Conservation (phyloP, 92 coral and sea anemone species). For the Chrysogorgia sp. region DNA sequence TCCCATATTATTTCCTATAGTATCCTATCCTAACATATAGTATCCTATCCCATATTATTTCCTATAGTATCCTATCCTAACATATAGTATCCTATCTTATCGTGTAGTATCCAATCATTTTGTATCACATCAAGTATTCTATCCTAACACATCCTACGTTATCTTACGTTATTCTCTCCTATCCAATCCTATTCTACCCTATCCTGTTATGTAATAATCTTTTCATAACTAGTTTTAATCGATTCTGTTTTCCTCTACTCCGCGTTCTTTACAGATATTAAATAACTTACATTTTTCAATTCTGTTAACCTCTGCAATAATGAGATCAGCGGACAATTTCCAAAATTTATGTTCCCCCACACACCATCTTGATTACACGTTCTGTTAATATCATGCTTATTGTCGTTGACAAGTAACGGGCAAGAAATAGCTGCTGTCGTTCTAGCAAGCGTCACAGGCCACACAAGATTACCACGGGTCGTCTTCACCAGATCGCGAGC, state of each 20-base stretch:
- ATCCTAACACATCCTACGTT: too few species aligned
- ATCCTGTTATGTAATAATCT: too few species aligned
- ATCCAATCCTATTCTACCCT: too few species aligned
- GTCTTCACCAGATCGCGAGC: conserved; percentile 65
- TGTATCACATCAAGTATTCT: too few species aligned
- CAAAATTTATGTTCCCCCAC: conserved; percentile 14
- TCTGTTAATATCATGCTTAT: neutral
- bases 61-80: too few species aligned
- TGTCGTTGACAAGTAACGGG: conserved; percentile 39
- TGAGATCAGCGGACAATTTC: conserved; percentile 12
- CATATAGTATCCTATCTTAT: neutral
- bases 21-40: too few species aligned
- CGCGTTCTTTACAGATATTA: too few species aligned
- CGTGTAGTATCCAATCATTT: too few species aligned
- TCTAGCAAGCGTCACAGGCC: conserved; percentile 77
- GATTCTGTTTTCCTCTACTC: too few species aligned
- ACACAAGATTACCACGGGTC: conserved; percentile 69
- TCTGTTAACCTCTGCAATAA: neutral
- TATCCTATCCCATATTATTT: neutral
- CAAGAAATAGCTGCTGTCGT: conserved; percentile 65
- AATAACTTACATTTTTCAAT: conserved; percentile 19
- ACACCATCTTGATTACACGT: conserved; percentile 23
- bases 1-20: neutral
- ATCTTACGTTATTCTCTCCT: too few species aligned
- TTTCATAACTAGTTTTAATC: too few species aligned